phyloP scores from a whole-genome alignment of 1,140 invertebrate species.

The Glomeris maerens region DNA sequence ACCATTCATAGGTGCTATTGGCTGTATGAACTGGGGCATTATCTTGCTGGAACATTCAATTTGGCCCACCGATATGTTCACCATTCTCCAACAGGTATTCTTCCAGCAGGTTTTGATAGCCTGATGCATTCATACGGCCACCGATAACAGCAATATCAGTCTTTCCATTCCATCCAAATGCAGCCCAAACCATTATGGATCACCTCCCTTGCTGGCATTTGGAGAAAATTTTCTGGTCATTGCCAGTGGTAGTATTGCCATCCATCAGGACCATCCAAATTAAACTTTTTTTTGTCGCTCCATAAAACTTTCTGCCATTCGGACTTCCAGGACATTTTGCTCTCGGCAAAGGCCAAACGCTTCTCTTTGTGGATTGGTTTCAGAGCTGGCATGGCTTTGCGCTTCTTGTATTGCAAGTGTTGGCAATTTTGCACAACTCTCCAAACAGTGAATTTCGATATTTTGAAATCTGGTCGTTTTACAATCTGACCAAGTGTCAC shows the following conservation, averaged over 20 bases:
- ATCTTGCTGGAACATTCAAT: constrained; percentile 24
- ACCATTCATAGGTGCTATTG: constrained; percentile 22
- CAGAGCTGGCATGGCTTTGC: too few species aligned
- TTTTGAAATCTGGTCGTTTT: too few species aligned
- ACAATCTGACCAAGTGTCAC: too few species aligned
- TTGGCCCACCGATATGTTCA: background rate
- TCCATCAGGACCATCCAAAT: background rate
- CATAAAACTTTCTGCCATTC: too few species aligned
- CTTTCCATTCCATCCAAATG: background rate
- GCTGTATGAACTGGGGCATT: constrained; percentile 29
- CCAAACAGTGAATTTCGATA: too few species aligned
- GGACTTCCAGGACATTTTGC: too few species aligned
- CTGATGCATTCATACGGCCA: background rate
- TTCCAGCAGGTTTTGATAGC: background rate
- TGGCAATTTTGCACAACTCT: too few species aligned
- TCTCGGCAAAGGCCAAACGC: too few species aligned
- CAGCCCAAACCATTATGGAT: background rate
- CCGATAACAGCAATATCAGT: background rate
- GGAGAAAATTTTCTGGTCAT: background rate
- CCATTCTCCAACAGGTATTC: background rate
- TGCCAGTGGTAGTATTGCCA: background rate
- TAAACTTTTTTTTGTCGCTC: background rate
- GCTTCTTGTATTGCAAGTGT: too few species aligned
- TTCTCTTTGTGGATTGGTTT: too few species aligned
- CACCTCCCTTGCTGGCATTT: background rate